phyloP scores from a whole-genome alignment of 2,113 vertebrate species.

The Pomatostomus ruficeps region DNA sequence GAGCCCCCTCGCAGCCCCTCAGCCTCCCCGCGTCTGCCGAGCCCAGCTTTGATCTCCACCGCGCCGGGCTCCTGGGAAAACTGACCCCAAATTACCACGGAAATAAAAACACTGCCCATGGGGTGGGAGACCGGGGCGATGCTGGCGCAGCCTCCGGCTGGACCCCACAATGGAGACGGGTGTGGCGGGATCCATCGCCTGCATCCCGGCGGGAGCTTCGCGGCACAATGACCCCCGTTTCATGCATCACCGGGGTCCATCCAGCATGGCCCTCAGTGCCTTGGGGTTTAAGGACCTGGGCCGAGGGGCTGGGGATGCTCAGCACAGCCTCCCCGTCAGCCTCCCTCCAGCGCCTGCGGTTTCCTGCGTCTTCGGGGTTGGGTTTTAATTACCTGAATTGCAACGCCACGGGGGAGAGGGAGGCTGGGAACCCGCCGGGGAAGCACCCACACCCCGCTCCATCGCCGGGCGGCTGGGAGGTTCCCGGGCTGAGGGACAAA shows the following conservation, averaged over 20 bases:
- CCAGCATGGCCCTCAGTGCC: neutral
- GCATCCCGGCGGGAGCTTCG: slow-evolving; percentile 14
- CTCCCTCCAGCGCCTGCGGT: slow-evolving; percentile 28
- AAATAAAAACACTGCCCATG: neutral
- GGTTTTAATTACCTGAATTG: slow-evolving; percentile 63
- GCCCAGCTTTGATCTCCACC: neutral
- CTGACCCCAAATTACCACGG: neutral
- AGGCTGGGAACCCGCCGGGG: slow-evolving; percentile 6
- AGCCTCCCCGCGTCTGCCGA: neutral
- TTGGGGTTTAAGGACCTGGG: neutral
- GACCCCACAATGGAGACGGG: slow-evolving; percentile 53
- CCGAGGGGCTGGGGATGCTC: neutral
- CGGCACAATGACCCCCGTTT: neutral
- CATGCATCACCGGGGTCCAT: neutral
- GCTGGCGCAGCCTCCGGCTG: neutral
- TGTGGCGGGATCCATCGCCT: slow-evolving; percentile 31
- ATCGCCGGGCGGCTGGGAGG: neutral
- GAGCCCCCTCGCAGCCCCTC: neutral
- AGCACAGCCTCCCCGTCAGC: neutral
- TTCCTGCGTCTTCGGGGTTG: slow-evolving; percentile 37
- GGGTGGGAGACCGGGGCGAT: neutral
- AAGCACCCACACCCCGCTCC: neutral
- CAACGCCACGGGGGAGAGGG: slow-evolving; percentile 23
- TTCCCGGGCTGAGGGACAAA: neutral
- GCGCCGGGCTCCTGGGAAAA: neutral